A percentile compares a stretch with the other conserved stretches of the same genome.
These are phyloP conservation scores for Agonopterix subpropinquella DNA, from an alignment of 2,888 invertebrate genomes.

Conservation along the genomic window DNA sequence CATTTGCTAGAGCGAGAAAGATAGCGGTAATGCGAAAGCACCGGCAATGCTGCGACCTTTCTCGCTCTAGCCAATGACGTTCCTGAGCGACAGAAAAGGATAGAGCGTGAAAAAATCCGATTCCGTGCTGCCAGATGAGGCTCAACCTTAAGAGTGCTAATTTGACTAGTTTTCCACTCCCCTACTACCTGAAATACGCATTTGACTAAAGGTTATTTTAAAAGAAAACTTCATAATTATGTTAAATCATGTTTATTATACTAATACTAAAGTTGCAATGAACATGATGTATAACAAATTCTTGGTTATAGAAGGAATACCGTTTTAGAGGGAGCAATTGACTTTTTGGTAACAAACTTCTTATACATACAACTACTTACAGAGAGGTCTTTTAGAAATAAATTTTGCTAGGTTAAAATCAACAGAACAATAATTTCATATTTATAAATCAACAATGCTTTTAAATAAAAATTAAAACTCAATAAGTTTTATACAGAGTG, in stretches of 20 bases:
- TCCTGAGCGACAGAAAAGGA: too few species aligned
- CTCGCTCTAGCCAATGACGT: too few species aligned
- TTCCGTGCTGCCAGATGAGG: too few species aligned
- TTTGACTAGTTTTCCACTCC: too few species aligned
- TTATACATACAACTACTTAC: background rate
- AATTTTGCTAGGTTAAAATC: slow-evolving; percentile 31
- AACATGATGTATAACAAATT: slow-evolving; percentile 51
- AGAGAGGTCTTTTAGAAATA: slow-evolving; percentile 23
- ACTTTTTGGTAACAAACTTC: slow-evolving; percentile 60
- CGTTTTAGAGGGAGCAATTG: slow-evolving; percentile 43
- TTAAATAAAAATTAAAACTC: slow-evolving; percentile 12
- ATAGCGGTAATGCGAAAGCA: too few species aligned
- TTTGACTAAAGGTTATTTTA: background rate
- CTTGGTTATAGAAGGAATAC: slow-evolving; percentile 31
- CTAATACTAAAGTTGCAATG: slow-evolving; percentile 60
- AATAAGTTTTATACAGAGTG: background rate
- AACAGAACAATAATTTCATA: slow-evolving; percentile 48
- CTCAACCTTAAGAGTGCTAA: too few species aligned
- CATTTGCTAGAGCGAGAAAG: too few species aligned
- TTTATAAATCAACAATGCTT: slow-evolving; percentile 24
- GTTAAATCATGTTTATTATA: slow-evolving; percentile 64
- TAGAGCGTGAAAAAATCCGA: too few species aligned
- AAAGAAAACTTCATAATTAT: slow-evolving; percentile 31
- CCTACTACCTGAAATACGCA: too few species aligned
- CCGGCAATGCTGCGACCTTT: too few species aligned